Evolutionary conservation across 92 coral and sea anemone species (phyloP).

Genomic region (Actinostola sp.): DNA sequence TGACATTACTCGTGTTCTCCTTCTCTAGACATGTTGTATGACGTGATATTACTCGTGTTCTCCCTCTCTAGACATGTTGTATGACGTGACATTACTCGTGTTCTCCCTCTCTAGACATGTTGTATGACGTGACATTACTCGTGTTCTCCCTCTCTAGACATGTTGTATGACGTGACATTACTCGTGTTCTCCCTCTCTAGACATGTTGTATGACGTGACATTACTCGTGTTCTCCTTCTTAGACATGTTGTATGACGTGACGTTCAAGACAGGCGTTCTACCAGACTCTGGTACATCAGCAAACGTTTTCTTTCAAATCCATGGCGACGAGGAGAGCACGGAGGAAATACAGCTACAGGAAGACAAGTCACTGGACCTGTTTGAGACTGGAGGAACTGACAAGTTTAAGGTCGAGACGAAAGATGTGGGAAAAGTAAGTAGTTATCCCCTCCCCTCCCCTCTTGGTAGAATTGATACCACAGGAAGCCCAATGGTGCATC

Average conservation of each 20-base stretch:
- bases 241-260: constrained; percentile 84
- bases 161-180: no score
- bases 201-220: no score
- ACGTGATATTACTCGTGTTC: no score
- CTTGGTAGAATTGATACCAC: neutral
- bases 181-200: no score
- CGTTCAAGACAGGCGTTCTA: constrained; percentile 76
- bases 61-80: no score
- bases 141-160: no score
- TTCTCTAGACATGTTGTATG: no score
- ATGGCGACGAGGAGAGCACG: constrained; percentile 71
- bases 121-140: no score
- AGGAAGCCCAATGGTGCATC: neutral
- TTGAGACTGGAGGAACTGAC: constrained; percentile 71
- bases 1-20: no score
- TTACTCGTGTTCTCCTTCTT: no score
- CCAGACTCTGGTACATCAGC: constrained; percentile 73
- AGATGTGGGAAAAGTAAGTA: constrained; percentile 77
- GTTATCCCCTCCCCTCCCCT: neutral
- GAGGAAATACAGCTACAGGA: constrained; percentile 66
- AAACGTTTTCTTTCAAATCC: constrained; percentile 79
- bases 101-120: no score
- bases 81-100: no score
- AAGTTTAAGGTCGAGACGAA: constrained; percentile 72
- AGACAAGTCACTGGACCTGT: constrained; percentile 50